phyloP scores from a whole-genome alignment of 2,113 vertebrate genomes.

The Cynocephalus volans region DNA sequence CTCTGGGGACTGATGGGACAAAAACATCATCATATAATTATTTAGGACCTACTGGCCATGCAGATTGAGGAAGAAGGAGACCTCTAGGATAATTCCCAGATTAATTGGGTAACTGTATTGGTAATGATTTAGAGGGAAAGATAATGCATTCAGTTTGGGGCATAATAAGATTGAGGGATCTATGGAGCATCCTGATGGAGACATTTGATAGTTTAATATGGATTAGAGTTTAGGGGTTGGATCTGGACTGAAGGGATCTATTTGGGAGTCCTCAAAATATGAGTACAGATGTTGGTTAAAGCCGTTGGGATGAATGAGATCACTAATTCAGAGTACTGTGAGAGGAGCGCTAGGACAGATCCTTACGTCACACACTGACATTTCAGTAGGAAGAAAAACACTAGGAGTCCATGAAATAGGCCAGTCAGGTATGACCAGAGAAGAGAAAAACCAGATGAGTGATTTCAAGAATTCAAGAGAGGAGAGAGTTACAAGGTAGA shows the following conservation, averaged over 20 bases:
- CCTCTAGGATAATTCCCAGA: constrained; percentile 21
- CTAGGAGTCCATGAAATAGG: constrained; percentile 16
- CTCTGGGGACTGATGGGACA: constrained; percentile 15
- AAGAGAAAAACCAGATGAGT: constrained; percentile 35
- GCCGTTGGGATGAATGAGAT: background rate
- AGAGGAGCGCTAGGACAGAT: constrained; percentile 20
- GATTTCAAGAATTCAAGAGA: constrained; percentile 32
- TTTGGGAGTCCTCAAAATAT: constrained; percentile 34
- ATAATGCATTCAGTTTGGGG: background rate
- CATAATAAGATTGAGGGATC: background rate
- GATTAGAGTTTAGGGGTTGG: background rate
- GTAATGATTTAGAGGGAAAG: constrained; percentile 8
- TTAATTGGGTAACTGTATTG: constrained; percentile 41
- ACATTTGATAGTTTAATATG: constrained; percentile 19
- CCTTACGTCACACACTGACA: background rate
- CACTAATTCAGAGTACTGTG: background rate
- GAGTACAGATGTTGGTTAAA: constrained; percentile 1
- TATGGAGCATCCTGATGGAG: constrained; percentile 22
- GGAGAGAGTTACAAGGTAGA: background rate
- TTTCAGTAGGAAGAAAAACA: background rate
- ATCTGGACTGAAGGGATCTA: constrained; percentile 31
- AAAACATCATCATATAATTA: constrained; percentile 36
- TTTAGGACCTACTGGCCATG: constrained; percentile 10
- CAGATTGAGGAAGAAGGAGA: constrained; percentile 35
- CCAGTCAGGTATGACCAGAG: background rate